phyloP scores from a whole-genome alignment of 2,888 invertebrate genomes.

The Lasioglossum leucozonium region DNA sequence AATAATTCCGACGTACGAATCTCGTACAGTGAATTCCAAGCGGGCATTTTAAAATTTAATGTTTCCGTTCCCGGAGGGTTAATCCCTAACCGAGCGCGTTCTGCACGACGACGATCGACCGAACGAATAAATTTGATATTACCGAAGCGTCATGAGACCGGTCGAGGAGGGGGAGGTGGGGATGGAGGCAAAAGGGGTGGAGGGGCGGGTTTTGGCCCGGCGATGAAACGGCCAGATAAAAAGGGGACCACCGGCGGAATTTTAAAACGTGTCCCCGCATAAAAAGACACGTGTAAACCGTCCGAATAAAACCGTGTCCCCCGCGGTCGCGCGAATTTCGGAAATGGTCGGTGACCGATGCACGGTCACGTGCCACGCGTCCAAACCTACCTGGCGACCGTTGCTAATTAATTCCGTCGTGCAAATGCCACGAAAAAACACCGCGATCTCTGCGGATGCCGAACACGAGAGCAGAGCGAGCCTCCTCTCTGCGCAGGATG shows the following conservation, averaged over 20 bases:
- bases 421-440: slow-evolving; percentile 38
- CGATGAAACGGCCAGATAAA: slow-evolving; percentile 46
- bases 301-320: slow-evolving; percentile 65
- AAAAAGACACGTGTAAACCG: slow-evolving; percentile 59
- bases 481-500: slow-evolving; percentile 11
- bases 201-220: not conserved
- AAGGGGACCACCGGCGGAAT: slow-evolving; percentile 54
- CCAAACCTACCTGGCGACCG: slow-evolving; percentile 17
- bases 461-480: not conserved
- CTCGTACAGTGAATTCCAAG: slow-evolving; percentile 2
- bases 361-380: slow-evolving; percentile 75
- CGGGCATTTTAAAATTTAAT: slow-evolving; percentile 6
- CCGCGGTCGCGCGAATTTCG: slow-evolving; percentile 69
- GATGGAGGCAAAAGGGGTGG: not conserved
- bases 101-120: slow-evolving; percentile 6
- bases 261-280: slow-evolving; percentile 75
- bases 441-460: slow-evolving; percentile 13
- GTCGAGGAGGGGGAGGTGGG: not conserved
- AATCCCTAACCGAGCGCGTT: not conserved
- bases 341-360: slow-evolving; percentile 70
- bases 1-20: slow-evolving; percentile 19
- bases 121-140: slow-evolving; percentile 25
- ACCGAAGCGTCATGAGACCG: not conserved
- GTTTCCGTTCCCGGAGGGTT: slow-evolving; percentile 9
- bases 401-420: slow-evolving; percentile 66